Conservation (phyloP, 2,113 vertebrate genomes). For the Triplophysa rosa region DNA sequence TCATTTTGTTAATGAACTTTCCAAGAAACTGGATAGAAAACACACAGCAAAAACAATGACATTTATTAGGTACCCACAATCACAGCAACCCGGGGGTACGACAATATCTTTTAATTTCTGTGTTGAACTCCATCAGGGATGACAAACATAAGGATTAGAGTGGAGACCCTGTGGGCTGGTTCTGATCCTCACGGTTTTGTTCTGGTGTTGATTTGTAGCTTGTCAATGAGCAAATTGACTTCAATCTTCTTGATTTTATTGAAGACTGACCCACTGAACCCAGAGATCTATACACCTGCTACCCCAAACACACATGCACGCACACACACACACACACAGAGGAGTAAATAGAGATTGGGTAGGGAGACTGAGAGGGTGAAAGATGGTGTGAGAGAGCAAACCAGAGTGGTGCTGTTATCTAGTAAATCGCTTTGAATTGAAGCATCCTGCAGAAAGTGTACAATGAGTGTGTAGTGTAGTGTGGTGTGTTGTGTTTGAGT, state of each 20-base stretch:
- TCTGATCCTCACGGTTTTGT: conserved; percentile 35
- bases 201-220: conserved; percentile 72
- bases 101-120: neutral
- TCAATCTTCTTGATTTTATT: conserved; percentile 88
- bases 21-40: neutral
- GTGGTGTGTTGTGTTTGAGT: conserved; percentile 32
- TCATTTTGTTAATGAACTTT: no score
- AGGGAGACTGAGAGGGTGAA: conserved; percentile 16
- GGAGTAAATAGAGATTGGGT: neutral
- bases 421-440: conserved; percentile 34
- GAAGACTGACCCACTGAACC: conserved; percentile 66
- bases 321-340: conserved; percentile 39
- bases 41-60: neutral
- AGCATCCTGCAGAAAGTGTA: conserved; percentile 33
- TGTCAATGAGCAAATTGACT: conserved; percentile 88
- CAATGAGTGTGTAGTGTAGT: conserved; percentile 40
- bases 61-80: neutral
- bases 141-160: conserved; percentile 7
- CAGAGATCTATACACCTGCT: conserved; percentile 53
- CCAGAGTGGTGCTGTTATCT: conserved; percentile 34
- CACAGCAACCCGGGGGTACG: neutral
- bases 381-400: conserved; percentile 26
- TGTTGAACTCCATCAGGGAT: neutral
- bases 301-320: conserved; percentile 51
- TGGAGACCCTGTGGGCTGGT: neutral